Evolutionary conservation across 2,797 vertebrate genomes (phyloP).

Genomic region (Pelochelys cantorii): DNA sequence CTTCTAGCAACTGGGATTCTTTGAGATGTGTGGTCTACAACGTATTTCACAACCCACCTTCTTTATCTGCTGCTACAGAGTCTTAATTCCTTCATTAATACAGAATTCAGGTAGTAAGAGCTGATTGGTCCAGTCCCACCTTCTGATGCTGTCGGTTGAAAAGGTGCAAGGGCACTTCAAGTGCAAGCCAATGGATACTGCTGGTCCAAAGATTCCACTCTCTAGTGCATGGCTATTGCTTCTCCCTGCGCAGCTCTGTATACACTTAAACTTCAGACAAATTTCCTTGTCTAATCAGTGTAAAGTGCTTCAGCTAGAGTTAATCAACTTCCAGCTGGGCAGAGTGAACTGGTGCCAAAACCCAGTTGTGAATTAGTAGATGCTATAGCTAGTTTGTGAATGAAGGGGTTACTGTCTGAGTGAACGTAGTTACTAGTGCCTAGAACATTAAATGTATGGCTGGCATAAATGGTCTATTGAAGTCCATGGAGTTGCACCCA

Average conservation of each 20-base stretch:
- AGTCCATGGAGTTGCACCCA: background rate
- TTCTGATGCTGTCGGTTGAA: background rate
- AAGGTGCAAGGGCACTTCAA: background rate
- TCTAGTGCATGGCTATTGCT: background rate
- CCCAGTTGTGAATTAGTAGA: background rate
- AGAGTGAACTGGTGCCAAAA: background rate
- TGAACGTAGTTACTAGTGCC: background rate
- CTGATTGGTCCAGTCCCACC: background rate
- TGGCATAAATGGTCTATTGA: background rate
- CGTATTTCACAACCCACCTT: background rate
- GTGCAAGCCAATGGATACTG: background rate
- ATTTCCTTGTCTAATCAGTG: background rate
- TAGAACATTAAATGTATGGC: background rate
- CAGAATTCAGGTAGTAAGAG: background rate
- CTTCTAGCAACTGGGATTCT: background rate
- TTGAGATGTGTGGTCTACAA: background rate
- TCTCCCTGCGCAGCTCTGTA: background rate
- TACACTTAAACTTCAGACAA: background rate
- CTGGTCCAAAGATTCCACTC: background rate
- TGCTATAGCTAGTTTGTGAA: background rate
- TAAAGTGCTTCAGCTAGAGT: background rate
- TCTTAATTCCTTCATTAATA: background rate
- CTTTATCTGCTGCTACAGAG: background rate
- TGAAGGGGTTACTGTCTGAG: background rate
- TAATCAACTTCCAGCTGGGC: background rate